These are phyloP conservation scores for Gymnarchus niloticus DNA, from an alignment of 2,113 vertebrate species.

Conservation along the genomic window DNA sequence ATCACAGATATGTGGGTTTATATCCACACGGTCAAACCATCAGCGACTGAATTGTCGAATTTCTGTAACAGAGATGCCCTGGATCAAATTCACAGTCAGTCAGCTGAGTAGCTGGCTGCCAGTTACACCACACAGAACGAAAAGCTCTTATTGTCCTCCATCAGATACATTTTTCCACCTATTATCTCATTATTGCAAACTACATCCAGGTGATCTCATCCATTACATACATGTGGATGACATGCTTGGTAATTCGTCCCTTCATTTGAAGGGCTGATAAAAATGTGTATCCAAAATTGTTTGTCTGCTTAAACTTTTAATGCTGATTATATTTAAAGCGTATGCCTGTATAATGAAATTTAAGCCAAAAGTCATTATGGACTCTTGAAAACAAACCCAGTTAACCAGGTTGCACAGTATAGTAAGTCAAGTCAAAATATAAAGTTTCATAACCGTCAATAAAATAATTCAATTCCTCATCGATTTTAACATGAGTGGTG, in stretches of 20 bases:
- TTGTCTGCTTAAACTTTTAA: neutral
- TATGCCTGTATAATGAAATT: neutral
- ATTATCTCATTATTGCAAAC: constrained; percentile 3
- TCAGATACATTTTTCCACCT: neutral
- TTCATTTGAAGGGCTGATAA: neutral
- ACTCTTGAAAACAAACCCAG: neutral
- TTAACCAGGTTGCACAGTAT: neutral
- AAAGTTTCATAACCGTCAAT: too few species aligned
- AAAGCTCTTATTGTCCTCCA: neutral
- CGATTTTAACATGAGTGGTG: too few species aligned
- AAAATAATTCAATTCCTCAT: too few species aligned
- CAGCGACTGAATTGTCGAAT: constrained; percentile 21
- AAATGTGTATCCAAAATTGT: neutral
- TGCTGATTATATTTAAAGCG: neutral
- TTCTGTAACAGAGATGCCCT: constrained; percentile 3
- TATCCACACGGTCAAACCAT: neutral
- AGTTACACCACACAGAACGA: neutral
- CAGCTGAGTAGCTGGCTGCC: neutral
- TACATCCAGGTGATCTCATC: neutral
- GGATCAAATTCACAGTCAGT: neutral
- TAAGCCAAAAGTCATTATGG: neutral
- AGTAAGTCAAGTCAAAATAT: too few species aligned
- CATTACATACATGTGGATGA: neutral
- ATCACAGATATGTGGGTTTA: neutral
- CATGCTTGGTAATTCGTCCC: neutral